Percentiles rank a stretch among this genome's conserved stretches.
Conservation (phyloP, 2,113 vertebrate genomes). For the Crotalus viridis region DNA sequence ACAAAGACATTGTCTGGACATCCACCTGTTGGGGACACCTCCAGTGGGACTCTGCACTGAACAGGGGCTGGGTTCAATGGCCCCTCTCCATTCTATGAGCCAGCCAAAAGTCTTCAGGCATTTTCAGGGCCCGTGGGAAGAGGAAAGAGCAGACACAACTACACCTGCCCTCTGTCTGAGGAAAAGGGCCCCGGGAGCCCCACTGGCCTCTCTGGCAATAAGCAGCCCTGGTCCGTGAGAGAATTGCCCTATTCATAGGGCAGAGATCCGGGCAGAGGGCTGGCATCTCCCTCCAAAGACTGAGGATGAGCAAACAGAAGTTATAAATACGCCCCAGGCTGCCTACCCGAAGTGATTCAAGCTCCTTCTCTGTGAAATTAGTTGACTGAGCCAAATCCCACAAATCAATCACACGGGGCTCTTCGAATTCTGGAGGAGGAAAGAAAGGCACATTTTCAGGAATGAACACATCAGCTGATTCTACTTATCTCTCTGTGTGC, state of each 20-base stretch:
- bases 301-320: neutral
- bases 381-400: constrained; percentile 91
- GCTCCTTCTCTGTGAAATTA: constrained; percentile 87
- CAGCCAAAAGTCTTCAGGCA: neutral
- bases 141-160: neutral
- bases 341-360: constrained; percentile 90
- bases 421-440: constrained; percentile 82
- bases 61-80: neutral
- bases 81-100: neutral
- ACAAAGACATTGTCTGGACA: neutral
- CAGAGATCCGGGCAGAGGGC: neutral
- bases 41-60: neutral
- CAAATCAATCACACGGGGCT: constrained; percentile 92
- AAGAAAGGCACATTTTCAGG: neutral
- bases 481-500: neutral
- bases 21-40: neutral
- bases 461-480: neutral
- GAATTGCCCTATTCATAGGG: neutral
- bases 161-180: neutral
- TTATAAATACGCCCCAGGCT: no score
- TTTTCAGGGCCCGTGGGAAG: neutral
- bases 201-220: neutral
- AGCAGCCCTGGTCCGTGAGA: neutral
- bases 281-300: neutral
- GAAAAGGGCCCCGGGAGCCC: neutral